phyloP scores from a whole-genome alignment of 2,888 invertebrate species.

The Altica lythri region DNA sequence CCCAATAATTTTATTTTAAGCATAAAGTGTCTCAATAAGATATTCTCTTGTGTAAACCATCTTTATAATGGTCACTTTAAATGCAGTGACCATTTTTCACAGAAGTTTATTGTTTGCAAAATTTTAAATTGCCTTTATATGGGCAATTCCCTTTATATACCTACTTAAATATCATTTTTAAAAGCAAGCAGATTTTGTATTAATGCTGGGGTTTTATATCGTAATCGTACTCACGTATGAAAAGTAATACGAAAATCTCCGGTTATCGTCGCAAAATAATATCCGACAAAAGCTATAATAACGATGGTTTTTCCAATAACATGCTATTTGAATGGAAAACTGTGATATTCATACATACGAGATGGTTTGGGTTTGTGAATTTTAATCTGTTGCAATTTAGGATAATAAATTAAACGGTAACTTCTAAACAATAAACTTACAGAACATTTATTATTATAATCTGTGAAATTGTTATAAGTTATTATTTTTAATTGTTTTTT shows the following conservation, averaged over 20 bases:
- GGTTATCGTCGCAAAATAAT: constrained; percentile 8
- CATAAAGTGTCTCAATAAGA: too few relatives aligned
- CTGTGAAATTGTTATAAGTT: neutral
- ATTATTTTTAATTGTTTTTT: too few relatives aligned
- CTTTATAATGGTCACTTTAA: too few relatives aligned
- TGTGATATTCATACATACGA: neutral
- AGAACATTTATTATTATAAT: neutral
- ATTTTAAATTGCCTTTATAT: neutral
- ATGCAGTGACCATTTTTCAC: neutral
- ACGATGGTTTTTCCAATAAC: constrained; percentile 7
- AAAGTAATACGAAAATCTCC: neutral
- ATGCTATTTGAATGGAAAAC: constrained; percentile 6
- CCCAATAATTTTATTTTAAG: too few relatives aligned
- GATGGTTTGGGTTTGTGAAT: too few relatives aligned
- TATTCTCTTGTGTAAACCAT: too few relatives aligned
- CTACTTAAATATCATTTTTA: neutral
- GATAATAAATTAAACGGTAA: too few relatives aligned
- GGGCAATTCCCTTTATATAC: neutral
- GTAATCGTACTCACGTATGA: constrained; percentile 1
- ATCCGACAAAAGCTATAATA: neutral
- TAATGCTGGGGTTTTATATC: constrained; percentile 7
- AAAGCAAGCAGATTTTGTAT: constrained; percentile 5
- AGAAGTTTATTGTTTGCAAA: neutral
- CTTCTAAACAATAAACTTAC: too few relatives aligned
- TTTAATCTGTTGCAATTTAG: too few relatives aligned